Evolutionary conservation across 2,113 vertebrate species (phyloP), one percentile per base, ranked within the genome.

Genomic region (Brachirus orientalis): DNA sequence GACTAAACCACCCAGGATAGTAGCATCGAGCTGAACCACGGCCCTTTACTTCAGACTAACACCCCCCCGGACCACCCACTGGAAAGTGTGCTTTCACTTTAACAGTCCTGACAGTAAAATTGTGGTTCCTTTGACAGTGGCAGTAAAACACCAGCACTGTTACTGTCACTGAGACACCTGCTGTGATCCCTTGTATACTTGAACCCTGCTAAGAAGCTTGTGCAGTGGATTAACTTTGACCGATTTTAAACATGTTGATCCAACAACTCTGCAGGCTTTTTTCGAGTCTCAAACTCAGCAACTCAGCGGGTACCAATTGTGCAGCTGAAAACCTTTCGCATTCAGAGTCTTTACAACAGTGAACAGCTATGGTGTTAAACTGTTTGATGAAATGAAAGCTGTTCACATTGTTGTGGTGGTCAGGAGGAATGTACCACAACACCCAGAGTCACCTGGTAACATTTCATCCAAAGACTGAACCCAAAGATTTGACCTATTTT

Each of bases 51-150:
- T 63, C 63, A 77, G 65, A 57, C 67, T 28, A 9, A 36, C 43
- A 16, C 3, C 53, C 57, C 64, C 44, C 2, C 22, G 36, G 79
- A 80, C 81, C 84, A 84, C 76, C 67, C 71, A 83, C 66, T 66
- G 37, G 19, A 10, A 19, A 6, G 51, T 35, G 48, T 19, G 37
- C 35, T 16, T 48, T 50, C 55, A 46, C 58, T 60, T 53, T 19
- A 60, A 55, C 62, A 38, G 51, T 9, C 50, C 2, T 38, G 43
- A 72, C 66, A 36, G 50, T 58, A 57, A 69, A 74, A 44, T 63
- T 58, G 44, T 10, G 54, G 56, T 55, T 71, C 33, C 33, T 37
- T n/a, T 46, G 40, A 35, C 68, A 51, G 22, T 38, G 20, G 14
- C 45, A 17, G 19, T 14, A 4, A 56, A 50, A 55, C 52, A 48